phyloP scores from a whole-genome alignment of 2,113 vertebrate species.

The Pogona vitticeps region DNA sequence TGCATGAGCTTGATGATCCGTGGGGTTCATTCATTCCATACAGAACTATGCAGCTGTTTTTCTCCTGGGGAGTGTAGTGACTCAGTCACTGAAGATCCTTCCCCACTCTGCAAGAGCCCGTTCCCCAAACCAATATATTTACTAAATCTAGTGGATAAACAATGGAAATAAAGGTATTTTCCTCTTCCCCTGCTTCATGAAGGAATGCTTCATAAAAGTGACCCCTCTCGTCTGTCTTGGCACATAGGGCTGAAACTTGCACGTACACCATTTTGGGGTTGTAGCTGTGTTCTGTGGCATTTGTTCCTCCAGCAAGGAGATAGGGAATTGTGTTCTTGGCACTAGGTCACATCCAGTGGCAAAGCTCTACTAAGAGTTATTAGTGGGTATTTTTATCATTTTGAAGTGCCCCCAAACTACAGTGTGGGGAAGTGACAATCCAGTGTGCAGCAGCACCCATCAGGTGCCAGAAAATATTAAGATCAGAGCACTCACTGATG shows the following conservation, averaged over 20 bases:
- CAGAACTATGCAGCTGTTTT: background rate
- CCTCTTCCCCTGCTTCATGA: background rate
- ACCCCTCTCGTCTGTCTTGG: background rate
- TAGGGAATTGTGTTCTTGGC: background rate
- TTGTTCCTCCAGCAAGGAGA: background rate
- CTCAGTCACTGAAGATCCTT: background rate
- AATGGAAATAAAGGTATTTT: background rate
- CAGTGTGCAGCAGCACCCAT: background rate
- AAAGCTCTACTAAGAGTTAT: background rate
- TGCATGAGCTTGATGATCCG: too few species aligned
- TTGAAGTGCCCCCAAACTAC: background rate
- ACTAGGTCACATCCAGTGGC: background rate
- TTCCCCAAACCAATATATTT: background rate
- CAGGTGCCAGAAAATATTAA: constrained; percentile 1
- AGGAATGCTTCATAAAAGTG: background rate
- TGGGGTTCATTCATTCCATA: background rate
- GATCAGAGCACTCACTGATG: background rate
- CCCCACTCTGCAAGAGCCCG: too few species aligned
- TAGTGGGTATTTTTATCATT: background rate
- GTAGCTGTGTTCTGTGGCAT: background rate
- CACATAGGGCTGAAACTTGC: background rate
- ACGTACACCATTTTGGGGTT: too few species aligned
- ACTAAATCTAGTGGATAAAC: background rate
- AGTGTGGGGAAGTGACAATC: background rate
- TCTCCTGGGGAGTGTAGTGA: background rate